Conservation (phyloP, 2,888 invertebrate species). For the Torymus aiolomorphi region DNA sequence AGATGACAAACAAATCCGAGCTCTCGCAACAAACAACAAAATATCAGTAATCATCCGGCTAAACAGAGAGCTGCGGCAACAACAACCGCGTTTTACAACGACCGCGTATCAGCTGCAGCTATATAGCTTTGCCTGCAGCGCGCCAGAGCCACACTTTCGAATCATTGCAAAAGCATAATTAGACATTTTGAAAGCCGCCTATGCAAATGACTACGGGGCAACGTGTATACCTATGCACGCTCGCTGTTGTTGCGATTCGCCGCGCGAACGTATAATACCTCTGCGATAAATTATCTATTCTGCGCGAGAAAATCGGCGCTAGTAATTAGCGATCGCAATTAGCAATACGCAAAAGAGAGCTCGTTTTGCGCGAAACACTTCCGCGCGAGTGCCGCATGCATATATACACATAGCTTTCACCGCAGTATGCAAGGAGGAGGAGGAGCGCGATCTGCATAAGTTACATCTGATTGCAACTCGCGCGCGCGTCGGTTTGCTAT, state of each 20-base stretch:
- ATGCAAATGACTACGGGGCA: conserved; percentile 25
- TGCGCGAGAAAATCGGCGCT: conserved; percentile 57
- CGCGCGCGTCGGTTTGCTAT: conserved; percentile 9
- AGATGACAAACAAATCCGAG: no score
- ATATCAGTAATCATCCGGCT: not conserved
- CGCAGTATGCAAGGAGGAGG: no score
- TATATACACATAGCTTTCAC: no score
- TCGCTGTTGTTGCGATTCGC: conserved; percentile 13
- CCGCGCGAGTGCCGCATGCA: conserved; percentile 4
- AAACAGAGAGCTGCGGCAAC: conserved; percentile 5
- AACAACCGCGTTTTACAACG: not conserved
- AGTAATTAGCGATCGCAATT: conserved; percentile 58
- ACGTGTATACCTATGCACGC: no score
- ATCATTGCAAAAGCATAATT: conserved; percentile 43
- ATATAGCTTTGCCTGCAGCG: no score
- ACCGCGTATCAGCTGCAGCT: not conserved
- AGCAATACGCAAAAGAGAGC: conserved; percentile 49
- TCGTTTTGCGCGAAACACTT: conserved; percentile 45
- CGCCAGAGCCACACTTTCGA: not conserved
- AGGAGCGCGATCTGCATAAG: conserved; percentile 47
- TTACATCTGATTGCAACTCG: conserved; percentile 53
- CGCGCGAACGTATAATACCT: conserved; percentile 8
- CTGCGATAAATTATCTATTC: conserved; percentile 52
- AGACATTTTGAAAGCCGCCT: conserved; percentile 45
- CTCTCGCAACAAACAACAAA: no score